Evolutionary conservation across 2,113 vertebrate species (phyloP), one percentile per base, ranked within the genome.

Genomic region (Leptosomus discolor): DNA sequence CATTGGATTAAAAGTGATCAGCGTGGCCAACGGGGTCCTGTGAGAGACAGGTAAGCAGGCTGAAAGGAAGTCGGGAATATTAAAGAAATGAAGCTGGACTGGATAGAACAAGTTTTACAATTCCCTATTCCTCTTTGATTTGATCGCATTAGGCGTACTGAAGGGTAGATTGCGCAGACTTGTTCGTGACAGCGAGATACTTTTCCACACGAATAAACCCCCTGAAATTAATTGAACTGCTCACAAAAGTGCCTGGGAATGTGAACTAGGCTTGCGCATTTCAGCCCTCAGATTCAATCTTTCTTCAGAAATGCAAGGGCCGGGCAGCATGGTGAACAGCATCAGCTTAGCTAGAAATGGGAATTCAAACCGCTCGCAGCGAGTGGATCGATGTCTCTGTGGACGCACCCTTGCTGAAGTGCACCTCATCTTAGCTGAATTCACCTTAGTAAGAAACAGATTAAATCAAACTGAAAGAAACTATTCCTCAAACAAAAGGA

Each of bases 61-160:
- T 90, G 90, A 83, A 94, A 97, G 58, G 45, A 97, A 94, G 95
- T 32, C 94, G 46, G 92, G 96, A 94, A 94, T 90, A 84, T 64
- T 79, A 88, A 97, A 97, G 87, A 97, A 85, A 77, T 83, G 36
- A 95, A 94, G n/a, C 65, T 85, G 65, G 74, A 85, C 88, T 90
- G 84, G 69, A 92, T 89, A 97, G 84, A 97, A 94, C 54, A 90
- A 88, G 81, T 97, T 97, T 90, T 95, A 67, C 91, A 91, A 13
- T 96, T 97, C 90, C 92, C 82, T 96, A 16, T 54, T 92, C 65
- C 64, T 85, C 83, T 75, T 88, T 82, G 65, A 93, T 78, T 90
- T 54, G 48, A 46, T 67, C 87, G 76, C 56, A 63, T 63, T 51
- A 73, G 63, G 75, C 1, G 0, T 68, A 65, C 74, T 26, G 65